A percentile compares a stretch with the other conserved stretches of the same genome.
Evolutionary conservation across 2,888 invertebrate species (phyloP).

Genomic region (Idaea dimidiata): DNA sequence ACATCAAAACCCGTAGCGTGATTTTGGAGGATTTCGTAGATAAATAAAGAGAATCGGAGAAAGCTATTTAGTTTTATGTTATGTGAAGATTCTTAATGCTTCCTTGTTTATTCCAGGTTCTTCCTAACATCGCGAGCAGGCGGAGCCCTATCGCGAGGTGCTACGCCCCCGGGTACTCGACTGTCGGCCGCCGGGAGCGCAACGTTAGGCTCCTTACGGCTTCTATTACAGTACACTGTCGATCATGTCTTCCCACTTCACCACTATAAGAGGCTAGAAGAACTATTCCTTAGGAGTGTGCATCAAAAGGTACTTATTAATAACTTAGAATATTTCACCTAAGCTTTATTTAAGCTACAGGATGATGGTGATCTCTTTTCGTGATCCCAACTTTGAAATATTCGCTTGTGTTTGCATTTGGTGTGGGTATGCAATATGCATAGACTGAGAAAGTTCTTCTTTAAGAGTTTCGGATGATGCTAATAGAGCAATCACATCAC

Average conservation of each 20-base stretch:
- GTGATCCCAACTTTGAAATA: no score
- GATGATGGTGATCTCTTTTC: not conserved
- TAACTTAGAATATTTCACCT: not conserved
- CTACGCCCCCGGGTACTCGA: conserved; percentile 88
- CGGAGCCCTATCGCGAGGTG: conserved; percentile 84
- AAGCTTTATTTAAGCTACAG: not conserved
- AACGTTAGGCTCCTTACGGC: conserved; percentile 89
- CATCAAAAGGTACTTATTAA: conserved; percentile 77
- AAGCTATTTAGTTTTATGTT: not conserved
- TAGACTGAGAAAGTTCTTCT: no score
- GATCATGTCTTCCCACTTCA: conserved; percentile 93
- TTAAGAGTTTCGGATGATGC: no score
- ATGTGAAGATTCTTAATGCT: not conserved
- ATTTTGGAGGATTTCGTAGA: not conserved
- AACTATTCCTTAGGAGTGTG: conserved; percentile 87
- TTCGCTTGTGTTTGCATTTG: no score
- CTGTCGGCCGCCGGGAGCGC: conserved; percentile 79
- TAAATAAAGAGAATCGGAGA: no score
- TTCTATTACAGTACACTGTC: conserved; percentile 92
- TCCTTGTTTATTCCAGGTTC: conserved; percentile 79
- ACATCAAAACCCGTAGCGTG: no score
- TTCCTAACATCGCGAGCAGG: conserved; percentile 79
- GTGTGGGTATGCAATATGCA: no score
- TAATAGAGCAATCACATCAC: no score
- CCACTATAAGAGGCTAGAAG: conserved; percentile 89